phyloP scores from a whole-genome alignment of 2,888 invertebrate species.

The Drosophila merina region DNA sequence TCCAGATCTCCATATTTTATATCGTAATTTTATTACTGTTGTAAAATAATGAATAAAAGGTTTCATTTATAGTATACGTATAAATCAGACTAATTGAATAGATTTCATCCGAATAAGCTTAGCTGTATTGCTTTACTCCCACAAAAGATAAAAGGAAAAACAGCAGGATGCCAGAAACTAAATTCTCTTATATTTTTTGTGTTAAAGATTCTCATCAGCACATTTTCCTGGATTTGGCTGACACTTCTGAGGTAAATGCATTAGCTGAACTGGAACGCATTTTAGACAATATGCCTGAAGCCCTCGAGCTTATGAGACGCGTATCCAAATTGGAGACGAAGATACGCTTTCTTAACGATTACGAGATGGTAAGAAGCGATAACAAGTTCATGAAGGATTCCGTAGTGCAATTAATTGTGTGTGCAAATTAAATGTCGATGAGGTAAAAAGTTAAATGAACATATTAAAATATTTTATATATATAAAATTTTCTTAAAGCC shows the following conservation, averaged over 20 bases:
- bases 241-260: constrained; percentile 90
- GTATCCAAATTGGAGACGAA: constrained; percentile 88
- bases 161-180: too few species aligned
- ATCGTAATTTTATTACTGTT: too few species aligned
- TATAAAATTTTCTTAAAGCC: constrained; percentile 46
- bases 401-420: too few species aligned
- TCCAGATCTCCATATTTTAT: too few species aligned
- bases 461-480: constrained; percentile 74
- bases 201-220: constrained; percentile 85
- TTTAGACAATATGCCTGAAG: constrained; percentile 88
- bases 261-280: constrained; percentile 90
- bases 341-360: constrained; percentile 89
- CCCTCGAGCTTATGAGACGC: constrained; percentile 86
- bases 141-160: too few species aligned
- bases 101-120: too few species aligned
- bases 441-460: background rate
- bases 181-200: background rate
- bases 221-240: constrained; percentile 88
- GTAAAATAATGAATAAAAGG: too few species aligned
- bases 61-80: too few species aligned
- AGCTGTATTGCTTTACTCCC: too few species aligned
- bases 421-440: background rate
- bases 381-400: too few species aligned
- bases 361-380: constrained; percentile 86
- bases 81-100: too few species aligned